phyloP scores from a whole-genome alignment of 2,797 vertebrate species.

The Tinamus major region DNA sequence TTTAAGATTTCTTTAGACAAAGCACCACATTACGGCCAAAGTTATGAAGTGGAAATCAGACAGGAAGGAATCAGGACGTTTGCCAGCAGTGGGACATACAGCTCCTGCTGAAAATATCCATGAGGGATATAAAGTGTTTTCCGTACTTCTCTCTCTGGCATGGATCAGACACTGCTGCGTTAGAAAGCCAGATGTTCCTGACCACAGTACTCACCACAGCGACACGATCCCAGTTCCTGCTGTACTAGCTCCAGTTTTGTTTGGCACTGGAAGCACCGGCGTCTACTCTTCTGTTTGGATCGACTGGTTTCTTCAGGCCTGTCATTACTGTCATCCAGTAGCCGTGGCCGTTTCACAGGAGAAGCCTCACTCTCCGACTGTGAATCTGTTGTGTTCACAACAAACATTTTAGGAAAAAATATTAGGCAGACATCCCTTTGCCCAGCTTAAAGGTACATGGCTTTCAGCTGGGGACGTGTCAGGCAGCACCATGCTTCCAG shows the following conservation, averaged over 20 bases:
- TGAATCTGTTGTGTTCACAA: conserved; percentile 83
- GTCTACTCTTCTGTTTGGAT: conserved; percentile 95
- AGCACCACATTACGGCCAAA: background rate
- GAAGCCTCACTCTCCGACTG: conserved; percentile 93
- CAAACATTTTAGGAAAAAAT: conserved; percentile 63
- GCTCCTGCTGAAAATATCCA: background rate
- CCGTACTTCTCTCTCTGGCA: background rate
- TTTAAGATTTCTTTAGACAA: conserved; percentile 22
- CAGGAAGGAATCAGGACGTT: conserved; percentile 23
- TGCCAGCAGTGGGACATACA: background rate
- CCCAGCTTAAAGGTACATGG: conserved; percentile 12
- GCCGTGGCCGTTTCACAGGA: conserved; percentile 90
- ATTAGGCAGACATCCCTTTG: conserved; percentile 56
- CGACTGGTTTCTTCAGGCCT: conserved; percentile 86
- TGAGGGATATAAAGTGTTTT: background rate
- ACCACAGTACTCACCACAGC: conserved; percentile 87
- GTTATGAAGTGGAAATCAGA: conserved; percentile 11
- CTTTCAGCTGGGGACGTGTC: conserved; percentile 15
- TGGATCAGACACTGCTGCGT: accelerated
- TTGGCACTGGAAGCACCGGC: conserved; percentile 98
- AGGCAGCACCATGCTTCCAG: background rate
- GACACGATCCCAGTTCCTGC: conserved; percentile 97
- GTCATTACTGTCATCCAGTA: conserved; percentile 84
- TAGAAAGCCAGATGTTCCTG: background rate
- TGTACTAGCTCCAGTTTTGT: conserved; percentile 99